phyloP scores from a whole-genome alignment of 2,797 vertebrate species.

The Poeciliopsis turneri region DNA sequence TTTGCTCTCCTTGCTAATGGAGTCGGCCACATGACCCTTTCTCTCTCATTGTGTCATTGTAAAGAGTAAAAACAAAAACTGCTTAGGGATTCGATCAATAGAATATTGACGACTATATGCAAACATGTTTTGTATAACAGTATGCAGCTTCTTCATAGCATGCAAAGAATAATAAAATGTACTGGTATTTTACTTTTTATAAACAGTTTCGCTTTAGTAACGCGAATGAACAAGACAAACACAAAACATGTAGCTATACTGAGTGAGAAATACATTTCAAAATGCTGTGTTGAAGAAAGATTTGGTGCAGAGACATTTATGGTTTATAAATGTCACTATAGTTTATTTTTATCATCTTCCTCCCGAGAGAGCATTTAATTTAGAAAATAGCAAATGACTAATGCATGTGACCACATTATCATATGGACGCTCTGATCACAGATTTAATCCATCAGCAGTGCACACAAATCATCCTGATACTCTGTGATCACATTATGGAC shows the following conservation, averaged over 20 bases:
- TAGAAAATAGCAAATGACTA: conserved; percentile 1
- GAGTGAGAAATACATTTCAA: not conserved
- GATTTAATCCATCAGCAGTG: conserved; percentile 13
- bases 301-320: not conserved
- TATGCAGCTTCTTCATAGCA: not conserved
- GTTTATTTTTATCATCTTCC: not conserved
- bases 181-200: not conserved
- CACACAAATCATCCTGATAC: conserved; percentile 25
- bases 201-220: not conserved
- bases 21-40: too few relatives aligned
- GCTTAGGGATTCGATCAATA: too few relatives aligned
- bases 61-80: too few relatives aligned
- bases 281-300: not conserved
- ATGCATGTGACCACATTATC: conserved; percentile 18
- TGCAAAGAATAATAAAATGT: not conserved
- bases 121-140: not conserved
- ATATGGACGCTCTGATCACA: conserved; percentile 15
- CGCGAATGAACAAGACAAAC: too few relatives aligned
- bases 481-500: conserved; percentile 51
- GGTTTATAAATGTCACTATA: not conserved
- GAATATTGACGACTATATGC: too few relatives aligned
- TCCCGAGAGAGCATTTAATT: not conserved
- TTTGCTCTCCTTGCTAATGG: too few relatives aligned
- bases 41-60: too few relatives aligned
- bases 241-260: too few relatives aligned